phyloP scores from a whole-genome alignment of 2,888 invertebrate genomes.

The Caenorhabditis virilis region DNA sequence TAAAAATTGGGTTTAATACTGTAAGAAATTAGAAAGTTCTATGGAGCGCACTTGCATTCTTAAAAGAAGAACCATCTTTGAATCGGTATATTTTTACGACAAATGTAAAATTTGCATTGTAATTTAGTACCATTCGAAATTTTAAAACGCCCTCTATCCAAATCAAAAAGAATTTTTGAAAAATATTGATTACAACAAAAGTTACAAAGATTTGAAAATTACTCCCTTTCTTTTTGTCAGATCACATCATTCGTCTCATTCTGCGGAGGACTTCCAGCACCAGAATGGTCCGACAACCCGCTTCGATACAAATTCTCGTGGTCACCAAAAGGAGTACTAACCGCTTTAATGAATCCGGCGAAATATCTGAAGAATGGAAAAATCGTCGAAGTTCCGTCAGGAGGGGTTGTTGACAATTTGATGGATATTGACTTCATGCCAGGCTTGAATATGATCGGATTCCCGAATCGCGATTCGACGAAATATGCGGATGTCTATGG shows the following conservation, averaged over 20 bases:
- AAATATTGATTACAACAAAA: too few species aligned
- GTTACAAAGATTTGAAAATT: too few species aligned
- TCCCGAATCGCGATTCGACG: constrained; percentile 93
- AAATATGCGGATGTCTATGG: constrained; percentile 86
- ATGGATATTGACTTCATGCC: constrained; percentile 86
- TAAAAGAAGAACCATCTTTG: too few species aligned
- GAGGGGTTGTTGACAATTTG: constrained; percentile 83
- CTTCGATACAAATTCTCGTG: constrained; percentile 87
- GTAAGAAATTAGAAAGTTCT: too few species aligned
- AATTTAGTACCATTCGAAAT: too few species aligned
- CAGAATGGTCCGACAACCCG: constrained; percentile 88
- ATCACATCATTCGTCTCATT: constrained; percentile 93
- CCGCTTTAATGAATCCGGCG: constrained; percentile 87
- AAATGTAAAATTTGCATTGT: too few species aligned
- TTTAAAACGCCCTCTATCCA: too few species aligned
- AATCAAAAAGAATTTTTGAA: too few species aligned
- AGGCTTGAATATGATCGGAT: constrained; percentile 90
- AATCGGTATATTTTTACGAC: too few species aligned
- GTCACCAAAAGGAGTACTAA: constrained; percentile 90
- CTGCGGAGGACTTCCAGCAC: constrained; percentile 95
- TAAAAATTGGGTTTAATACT: too few species aligned
- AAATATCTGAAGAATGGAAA: constrained; percentile 83
- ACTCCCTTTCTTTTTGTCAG: constrained; percentile 66
- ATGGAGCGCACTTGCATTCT: too few species aligned
- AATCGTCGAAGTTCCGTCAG: constrained; percentile 82